These are phyloP conservation scores for Eupithecia insigniata DNA, from an alignment of 2,888 invertebrate species.

Conservation along the genomic window DNA sequence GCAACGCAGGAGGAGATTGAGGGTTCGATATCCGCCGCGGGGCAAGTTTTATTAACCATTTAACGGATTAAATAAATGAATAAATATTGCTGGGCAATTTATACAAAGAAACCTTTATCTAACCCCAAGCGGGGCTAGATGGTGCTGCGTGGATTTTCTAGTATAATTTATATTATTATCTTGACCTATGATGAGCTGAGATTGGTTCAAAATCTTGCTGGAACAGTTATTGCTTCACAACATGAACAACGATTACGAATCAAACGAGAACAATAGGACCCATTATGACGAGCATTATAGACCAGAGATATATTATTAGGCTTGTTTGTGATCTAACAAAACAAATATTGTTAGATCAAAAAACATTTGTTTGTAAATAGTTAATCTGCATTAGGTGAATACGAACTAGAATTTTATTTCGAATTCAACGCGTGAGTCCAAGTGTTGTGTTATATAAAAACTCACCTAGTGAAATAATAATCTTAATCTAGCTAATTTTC, in stretches of 20 bases:
- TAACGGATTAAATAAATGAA: too few species aligned
- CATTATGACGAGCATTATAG: not conserved
- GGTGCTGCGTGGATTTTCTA: too few species aligned
- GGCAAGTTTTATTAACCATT: too few species aligned
- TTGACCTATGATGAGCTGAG: not conserved
- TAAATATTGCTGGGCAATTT: too few species aligned
- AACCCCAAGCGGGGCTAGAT: too few species aligned
- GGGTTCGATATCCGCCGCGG: too few species aligned
- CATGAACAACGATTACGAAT: not conserved
- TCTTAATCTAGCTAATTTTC: not conserved
- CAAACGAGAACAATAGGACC: not conserved
- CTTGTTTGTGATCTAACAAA: not conserved
- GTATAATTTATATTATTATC: too few species aligned
- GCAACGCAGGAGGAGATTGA: too few species aligned
- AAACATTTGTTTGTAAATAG: constrained; percentile 6
- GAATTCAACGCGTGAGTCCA: not conserved
- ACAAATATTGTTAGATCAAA: constrained; percentile 5
- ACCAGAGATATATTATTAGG: constrained; percentile 6
- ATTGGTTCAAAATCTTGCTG: not conserved
- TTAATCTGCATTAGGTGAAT: constrained; percentile 1
- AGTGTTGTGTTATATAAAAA: constrained; percentile 1
- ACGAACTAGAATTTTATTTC: not conserved
- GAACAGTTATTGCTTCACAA: not conserved
- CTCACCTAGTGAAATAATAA: not conserved
- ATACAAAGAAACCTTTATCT: too few species aligned